phyloP scores from a whole-genome alignment of 2,888 invertebrate genomes.

The Gymnocheta viridis region DNA sequence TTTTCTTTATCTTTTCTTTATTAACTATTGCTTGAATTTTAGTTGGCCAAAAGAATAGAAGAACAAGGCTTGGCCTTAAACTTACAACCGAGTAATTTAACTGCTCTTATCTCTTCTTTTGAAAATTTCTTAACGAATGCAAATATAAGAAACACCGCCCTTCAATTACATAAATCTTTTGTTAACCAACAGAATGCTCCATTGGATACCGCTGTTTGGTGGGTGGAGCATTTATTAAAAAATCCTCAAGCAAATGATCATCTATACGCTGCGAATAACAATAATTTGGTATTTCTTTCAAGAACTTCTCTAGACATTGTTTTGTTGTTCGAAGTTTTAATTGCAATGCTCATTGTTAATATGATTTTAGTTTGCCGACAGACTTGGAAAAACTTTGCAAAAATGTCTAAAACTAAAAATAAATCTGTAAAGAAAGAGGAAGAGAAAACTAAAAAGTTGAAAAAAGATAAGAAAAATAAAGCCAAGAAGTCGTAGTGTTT shows the following conservation, averaged over 20 bases:
- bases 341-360: slow-evolving; percentile 37
- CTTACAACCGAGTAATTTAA: slow-evolving; percentile 11
- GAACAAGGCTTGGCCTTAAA: slow-evolving; percentile 26
- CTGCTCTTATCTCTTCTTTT: not conserved
- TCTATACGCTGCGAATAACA: not conserved
- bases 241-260: slow-evolving; percentile 48
- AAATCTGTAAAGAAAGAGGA: slow-evolving; percentile 8
- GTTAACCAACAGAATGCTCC: slow-evolving; percentile 30
- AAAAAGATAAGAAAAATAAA: slow-evolving; percentile 40
- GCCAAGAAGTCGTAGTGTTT: slow-evolving; percentile 25
- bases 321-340: slow-evolving; percentile 25
- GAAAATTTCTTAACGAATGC: slow-evolving; percentile 4
- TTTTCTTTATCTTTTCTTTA: not conserved
- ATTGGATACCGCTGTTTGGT: slow-evolving; percentile 51
- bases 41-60: slow-evolving; percentile 37
- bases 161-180: slow-evolving; percentile 4
- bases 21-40: not conserved
- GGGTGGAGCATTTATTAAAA: slow-evolving; percentile 39
- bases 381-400: slow-evolving; percentile 20
- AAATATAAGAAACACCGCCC: not conserved
- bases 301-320: slow-evolving; percentile 29
- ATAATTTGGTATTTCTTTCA: slow-evolving; percentile 1
- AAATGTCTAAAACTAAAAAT: slow-evolving; percentile 1
- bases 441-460: not conserved
- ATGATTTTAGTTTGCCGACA: slow-evolving; percentile 17